Percentiles rank a stretch among this genome's conserved stretches.
Evolutionary conservation across 2,888 invertebrate genomes (phyloP).

Genomic region (Alviniconcha strummeri): DNA sequence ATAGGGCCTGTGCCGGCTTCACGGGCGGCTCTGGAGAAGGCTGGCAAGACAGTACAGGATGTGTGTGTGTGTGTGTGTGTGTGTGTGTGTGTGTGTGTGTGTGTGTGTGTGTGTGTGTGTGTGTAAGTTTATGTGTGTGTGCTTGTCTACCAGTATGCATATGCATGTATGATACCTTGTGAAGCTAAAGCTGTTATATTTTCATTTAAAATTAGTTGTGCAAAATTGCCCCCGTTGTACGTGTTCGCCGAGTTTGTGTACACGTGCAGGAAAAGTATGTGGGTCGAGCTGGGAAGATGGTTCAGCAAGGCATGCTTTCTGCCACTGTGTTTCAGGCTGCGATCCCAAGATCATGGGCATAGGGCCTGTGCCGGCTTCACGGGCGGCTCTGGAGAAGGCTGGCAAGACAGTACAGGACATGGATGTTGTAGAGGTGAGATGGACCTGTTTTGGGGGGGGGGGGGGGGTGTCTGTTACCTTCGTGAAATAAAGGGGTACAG

Average conservation of each 20-base stretch:
- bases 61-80: constrained; percentile 2
- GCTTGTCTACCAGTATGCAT: not conserved
- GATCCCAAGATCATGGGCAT: constrained; percentile 99
- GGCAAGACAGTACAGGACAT: constrained; percentile 89
- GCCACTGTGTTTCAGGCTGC: constrained; percentile 77
- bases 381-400: constrained; percentile 85
- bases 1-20: constrained; percentile 97
- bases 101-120: constrained; percentile 15
- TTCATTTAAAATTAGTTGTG: too few relatives aligned
- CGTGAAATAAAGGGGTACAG: too few relatives aligned
- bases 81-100: constrained; percentile 11
- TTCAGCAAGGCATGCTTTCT: not conserved
- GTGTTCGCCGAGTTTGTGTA: too few relatives aligned
- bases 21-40: constrained; percentile 84
- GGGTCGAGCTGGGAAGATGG: too few relatives aligned
- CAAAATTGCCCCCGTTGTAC: too few relatives aligned
- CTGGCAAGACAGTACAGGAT: constrained; percentile 87
- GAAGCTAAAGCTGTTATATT: not conserved
- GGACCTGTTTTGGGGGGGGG: not conserved
- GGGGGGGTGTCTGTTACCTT: not conserved
- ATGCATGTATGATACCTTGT: not conserved
- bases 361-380: constrained; percentile 95
- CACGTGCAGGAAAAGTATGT: too few relatives aligned
- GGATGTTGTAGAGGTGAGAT: constrained; percentile 90
- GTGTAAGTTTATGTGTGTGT: not conserved